Conservation (phyloP, 2,797 vertebrate genomes). For the Dermochelys coriacea region DNA sequence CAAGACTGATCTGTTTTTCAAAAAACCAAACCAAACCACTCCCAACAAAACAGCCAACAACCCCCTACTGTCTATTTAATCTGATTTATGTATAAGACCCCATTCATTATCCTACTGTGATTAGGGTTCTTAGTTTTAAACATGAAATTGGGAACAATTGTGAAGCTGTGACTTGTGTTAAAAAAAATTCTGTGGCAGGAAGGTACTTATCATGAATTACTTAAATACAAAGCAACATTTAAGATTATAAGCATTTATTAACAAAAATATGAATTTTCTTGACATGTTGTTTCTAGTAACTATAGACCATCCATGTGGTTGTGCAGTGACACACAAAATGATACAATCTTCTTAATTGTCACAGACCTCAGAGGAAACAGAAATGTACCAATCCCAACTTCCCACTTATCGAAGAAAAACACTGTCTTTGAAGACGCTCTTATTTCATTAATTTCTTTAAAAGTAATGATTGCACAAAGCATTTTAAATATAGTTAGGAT, state of each 20-base stretch:
- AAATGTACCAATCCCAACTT: not conserved
- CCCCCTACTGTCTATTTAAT: not conserved
- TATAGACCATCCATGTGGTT: not conserved
- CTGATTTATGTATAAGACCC: constrained; percentile 15
- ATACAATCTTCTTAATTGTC: not conserved
- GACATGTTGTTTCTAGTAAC: not conserved
- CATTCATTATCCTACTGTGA: not conserved
- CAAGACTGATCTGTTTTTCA: not conserved
- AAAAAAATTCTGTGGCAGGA: not conserved
- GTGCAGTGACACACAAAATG: not conserved
- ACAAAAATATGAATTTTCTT: not conserved
- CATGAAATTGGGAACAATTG: not conserved
- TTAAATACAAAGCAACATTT: not conserved
- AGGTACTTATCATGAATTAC: not conserved
- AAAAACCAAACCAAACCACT: not conserved
- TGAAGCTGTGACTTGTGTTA: not conserved
- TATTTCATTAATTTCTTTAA: not conserved
- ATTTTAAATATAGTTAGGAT: not conserved
- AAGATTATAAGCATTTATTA: not conserved
- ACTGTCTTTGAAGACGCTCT: not conserved
- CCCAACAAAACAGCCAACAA: not conserved
- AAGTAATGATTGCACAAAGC: not conserved
- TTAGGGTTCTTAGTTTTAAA: not conserved
- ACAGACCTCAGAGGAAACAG: not conserved
- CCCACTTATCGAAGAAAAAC: not conserved